Evolutionary conservation across 2,797 vertebrate species (phyloP).

Genomic region (Hybognathus amarus): DNA sequence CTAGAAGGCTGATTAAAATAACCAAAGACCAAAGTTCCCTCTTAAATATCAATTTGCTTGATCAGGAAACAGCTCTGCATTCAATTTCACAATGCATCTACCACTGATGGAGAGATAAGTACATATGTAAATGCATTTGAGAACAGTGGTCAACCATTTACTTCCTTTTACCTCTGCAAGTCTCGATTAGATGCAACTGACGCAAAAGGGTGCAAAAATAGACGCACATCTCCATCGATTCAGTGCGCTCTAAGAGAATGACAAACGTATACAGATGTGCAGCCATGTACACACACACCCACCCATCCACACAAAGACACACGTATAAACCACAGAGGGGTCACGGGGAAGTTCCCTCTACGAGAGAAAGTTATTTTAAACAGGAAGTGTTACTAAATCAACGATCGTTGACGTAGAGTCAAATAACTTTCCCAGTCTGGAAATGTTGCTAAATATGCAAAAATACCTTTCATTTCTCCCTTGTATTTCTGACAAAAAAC

Average conservation of each 20-base stretch:
- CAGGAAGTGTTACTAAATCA: slow-evolving; percentile 64
- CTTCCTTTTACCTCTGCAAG: slow-evolving; percentile 14
- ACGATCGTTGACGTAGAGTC: slow-evolving; percentile 58
- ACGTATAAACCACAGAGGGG: not conserved
- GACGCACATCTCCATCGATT: slow-evolving; percentile 14
- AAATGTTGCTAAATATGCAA: slow-evolving; percentile 56
- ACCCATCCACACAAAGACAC: not conserved
- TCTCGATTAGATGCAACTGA: slow-evolving; percentile 26
- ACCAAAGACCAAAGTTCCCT: slow-evolving; percentile 23
- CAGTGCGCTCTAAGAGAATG: not conserved
- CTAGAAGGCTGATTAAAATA: slow-evolving; percentile 1
- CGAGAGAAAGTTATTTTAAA: slow-evolving; percentile 73
- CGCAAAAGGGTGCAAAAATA: slow-evolving; percentile 44
- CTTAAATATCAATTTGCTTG: slow-evolving; percentile 9
- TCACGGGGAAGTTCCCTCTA: slow-evolving; percentile 68
- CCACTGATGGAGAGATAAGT: slow-evolving; percentile 22
- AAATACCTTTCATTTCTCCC: slow-evolving; percentile 53
- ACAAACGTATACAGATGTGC: slow-evolving; percentile 25
- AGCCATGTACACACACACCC: not conserved
- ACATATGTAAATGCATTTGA: not conserved
- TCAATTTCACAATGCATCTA: slow-evolving; percentile 44
- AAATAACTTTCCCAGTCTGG: slow-evolving; percentile 61
- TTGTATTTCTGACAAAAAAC: slow-evolving; percentile 46
- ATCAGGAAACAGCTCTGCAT: slow-evolving; percentile 34
- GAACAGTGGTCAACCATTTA: slow-evolving; percentile 5